These are phyloP conservation scores for Pangasianodon gigas DNA, from an alignment of 2,113 vertebrate species.

Conservation along the genomic window DNA sequence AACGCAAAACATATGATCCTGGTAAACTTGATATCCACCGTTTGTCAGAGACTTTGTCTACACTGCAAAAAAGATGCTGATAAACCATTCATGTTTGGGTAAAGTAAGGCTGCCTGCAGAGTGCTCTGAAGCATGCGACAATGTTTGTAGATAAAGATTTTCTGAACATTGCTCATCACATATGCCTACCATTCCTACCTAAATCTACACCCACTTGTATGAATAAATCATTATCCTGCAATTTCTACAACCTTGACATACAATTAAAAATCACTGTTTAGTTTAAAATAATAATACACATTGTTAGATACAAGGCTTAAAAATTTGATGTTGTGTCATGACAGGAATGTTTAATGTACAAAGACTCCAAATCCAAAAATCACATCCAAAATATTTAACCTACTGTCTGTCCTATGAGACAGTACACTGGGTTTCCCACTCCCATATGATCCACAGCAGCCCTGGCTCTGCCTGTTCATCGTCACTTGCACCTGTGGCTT, in stretches of 20 bases:
- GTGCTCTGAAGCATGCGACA: neutral
- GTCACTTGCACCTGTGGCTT: constrained; percentile 16
- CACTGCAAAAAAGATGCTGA: neutral
- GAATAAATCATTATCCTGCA: neutral
- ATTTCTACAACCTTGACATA: neutral
- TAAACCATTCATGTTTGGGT: neutral
- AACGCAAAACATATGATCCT: neutral
- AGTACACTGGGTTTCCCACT: neutral
- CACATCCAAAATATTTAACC: neutral
- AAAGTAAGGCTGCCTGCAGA: neutral
- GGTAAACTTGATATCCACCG: neutral
- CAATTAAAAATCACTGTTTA: neutral
- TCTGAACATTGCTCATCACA: neutral
- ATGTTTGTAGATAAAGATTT: neutral
- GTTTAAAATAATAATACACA: neutral
- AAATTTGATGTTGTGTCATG: neutral
- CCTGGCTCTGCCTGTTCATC: neutral
- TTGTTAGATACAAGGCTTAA: neutral
- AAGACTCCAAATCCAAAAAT: neutral
- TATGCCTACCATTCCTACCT: neutral
- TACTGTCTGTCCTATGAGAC: neutral
- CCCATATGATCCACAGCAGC: neutral
- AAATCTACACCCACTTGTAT: neutral
- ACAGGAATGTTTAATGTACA: neutral
- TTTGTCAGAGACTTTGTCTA: neutral